Base-by-base conservation (phyloP, 2,113 vertebrate genomes). In the Rhagologus leucostigma region DNA sequence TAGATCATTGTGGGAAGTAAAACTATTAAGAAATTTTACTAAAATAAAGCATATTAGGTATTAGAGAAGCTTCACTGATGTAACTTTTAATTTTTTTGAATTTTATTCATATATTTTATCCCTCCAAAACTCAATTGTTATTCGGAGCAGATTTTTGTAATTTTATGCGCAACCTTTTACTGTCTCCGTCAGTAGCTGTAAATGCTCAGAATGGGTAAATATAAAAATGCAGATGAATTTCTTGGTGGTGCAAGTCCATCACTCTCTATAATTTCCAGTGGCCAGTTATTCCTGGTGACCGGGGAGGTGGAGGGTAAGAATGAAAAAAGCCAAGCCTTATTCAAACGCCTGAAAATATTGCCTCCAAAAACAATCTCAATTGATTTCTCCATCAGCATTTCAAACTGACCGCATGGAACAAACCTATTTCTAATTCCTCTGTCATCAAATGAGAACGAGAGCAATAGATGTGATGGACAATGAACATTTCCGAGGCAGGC, bases 101-200 rank as follows among this genome's bases (percentile, higher is more conserved):
- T 59, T 85, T 71, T 68, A 74, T 78, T 79, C 6, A 37, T 13
- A 20, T 4, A 44, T 77, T 83, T 73, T 74, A 76, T 22, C 10
- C 8, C 24, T 87, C 29, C 22, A 15, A 77, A 41, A 3, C 19
- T 8, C 16, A 29, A 20, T 8, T 70, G 20, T 57, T 90, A 85
- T 85, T 85, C 37, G 20, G 74, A 77, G 49, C 32, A 93, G 44
- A 71, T 35, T 87, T 94, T 42, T 67, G 24, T 70, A 84, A 91
- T 4, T 20, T 64, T 73, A 14, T 29, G 44, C 52, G 69, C 79
- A 82, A 75, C 32, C 13, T 91, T 94, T 77, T 49, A 71, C 42
- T 89, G 12, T 44, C 33, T 70, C 49, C 60, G 75, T 56, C 71
- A 71, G 64, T 29, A 87, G 71, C 82, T 80, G 49, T 52, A 91